A percentile compares a stretch with the other conserved stretches of the same genome.
These are phyloP conservation scores for Drosophila kohkoa DNA, from an alignment of 1,140 invertebrate genomes.

Conservation along the genomic window DNA sequence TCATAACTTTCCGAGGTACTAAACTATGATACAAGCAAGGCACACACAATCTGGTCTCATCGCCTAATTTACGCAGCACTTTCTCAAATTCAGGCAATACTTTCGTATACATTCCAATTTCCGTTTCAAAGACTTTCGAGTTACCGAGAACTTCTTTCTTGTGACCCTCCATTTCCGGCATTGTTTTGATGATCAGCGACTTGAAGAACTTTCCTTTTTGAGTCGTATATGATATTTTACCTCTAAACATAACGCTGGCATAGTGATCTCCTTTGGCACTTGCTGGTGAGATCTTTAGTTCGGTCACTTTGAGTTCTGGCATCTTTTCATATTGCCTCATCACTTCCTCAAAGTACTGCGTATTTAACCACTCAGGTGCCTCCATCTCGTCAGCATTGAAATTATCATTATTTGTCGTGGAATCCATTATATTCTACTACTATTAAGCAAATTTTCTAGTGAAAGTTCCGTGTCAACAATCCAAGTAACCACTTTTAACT, in stretches of 20 bases:
- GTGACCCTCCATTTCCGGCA: slow-evolving; percentile 70
- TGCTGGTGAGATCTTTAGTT: slow-evolving; percentile 59
- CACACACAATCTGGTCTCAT: slow-evolving; percentile 40
- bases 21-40: slow-evolving; percentile 58
- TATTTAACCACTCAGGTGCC: slow-evolving; percentile 66
- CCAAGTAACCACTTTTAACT: slow-evolving; percentile 19
- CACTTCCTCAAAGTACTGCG: slow-evolving; percentile 53
- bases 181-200: slow-evolving; percentile 74
- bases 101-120: slow-evolving; percentile 66
- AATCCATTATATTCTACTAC: slow-evolving; percentile 23
- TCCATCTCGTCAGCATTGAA: slow-evolving; percentile 66
- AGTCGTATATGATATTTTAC: slow-evolving; percentile 27
- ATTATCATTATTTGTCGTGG: slow-evolving; percentile 22
- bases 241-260: slow-evolving; percentile 78
- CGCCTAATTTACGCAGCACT: slow-evolving; percentile 52
- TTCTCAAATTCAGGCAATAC: slow-evolving; percentile 67
- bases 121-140: slow-evolving; percentile 62
- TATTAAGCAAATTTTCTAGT: not conserved
- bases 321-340: slow-evolving; percentile 40
- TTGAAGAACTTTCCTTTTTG: slow-evolving; percentile 15
- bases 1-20: slow-evolving; percentile 54
- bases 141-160: slow-evolving; percentile 62
- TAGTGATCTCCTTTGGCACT: slow-evolving; percentile 75
- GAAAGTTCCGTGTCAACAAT: not conserved
- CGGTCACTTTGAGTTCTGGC: slow-evolving; percentile 35